A percentile compares a stretch with the other conserved stretches of the same genome.
Evolutionary conservation across 2,888 invertebrate species (phyloP).

Genomic region (Lepidonotus clava): DNA sequence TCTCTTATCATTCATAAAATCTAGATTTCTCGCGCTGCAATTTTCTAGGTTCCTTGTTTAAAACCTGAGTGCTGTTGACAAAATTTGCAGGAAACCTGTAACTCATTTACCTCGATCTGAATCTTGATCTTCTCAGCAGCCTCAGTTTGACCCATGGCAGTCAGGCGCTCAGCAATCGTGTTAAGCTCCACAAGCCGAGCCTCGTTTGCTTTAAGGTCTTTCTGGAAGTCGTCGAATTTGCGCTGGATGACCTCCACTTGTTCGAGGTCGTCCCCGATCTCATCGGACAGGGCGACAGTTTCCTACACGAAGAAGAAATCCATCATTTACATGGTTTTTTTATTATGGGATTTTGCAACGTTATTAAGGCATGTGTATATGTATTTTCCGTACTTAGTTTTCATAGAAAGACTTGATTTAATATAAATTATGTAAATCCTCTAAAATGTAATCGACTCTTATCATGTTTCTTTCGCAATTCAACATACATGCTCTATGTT

Average conservation of each 20-base stretch:
- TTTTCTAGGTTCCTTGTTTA: no score
- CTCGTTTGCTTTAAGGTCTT: constrained; percentile 98
- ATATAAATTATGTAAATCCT: background rate
- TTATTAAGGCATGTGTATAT: no score
- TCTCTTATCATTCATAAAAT: no score
- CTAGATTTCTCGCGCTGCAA: no score
- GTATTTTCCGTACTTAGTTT: no score
- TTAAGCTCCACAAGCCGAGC: constrained; percentile 99
- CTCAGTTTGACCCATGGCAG: constrained; percentile 98
- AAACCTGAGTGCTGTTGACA: no score
- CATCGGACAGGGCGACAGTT: constrained; percentile 97
- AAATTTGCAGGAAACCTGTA: no score
- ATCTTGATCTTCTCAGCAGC: constrained; percentile 99
- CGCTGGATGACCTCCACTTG: constrained; percentile 99
- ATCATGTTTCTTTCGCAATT: no score
- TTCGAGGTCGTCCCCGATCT: constrained; percentile 98
- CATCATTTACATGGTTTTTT: no score
- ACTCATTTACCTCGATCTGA: constrained; percentile 87
- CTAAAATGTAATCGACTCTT: background rate
- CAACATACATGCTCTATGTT: no score
- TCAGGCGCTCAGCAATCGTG: constrained; percentile 95
- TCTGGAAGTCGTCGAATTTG: constrained; percentile 99
- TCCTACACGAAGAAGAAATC: constrained; percentile 83
- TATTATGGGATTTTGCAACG: no score
- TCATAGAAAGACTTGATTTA: no score